phyloP scores from a whole-genome alignment of 2,113 vertebrate genomes.

The Sinosuthora webbiana region DNA sequence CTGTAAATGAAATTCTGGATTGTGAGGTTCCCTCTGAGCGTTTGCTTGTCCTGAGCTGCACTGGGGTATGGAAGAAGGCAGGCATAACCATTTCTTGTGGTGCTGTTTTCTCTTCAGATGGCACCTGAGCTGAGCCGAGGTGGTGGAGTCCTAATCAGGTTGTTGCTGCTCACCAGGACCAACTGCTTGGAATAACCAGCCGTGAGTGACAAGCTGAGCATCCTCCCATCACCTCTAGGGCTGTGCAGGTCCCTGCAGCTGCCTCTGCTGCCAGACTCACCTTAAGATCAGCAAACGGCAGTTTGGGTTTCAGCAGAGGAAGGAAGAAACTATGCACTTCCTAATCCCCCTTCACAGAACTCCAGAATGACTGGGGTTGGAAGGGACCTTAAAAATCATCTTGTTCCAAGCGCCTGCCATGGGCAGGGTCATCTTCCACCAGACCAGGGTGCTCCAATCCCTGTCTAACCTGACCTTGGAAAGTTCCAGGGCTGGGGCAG shows the following conservation, averaged over 20 bases:
- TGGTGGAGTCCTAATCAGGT: not conserved
- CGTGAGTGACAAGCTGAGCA: not conserved
- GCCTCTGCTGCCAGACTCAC: not conserved
- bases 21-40: not conserved
- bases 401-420: not conserved
- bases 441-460: not conserved
- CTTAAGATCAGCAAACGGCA: not conserved
- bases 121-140: not conserved
- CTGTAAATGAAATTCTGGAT: not conserved
- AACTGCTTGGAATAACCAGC: not conserved
- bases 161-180: not conserved
- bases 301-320: not conserved
- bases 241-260: not conserved
- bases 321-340: not conserved
- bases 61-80: not conserved
- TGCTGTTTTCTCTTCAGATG: not conserved
- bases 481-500: not conserved
- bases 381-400: not conserved
- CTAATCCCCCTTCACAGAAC: not conserved
- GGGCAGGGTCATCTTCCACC: not conserved
- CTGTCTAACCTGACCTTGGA: accelerated
- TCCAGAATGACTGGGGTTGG: too few relatives aligned
- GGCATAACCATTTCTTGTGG: not conserved
- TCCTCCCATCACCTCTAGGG: not conserved
- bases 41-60: not conserved